Evolutionary conservation across 1,140 invertebrate species (phyloP), one percentile per base, ranked within the genome.

Genomic region (Carcinoscorpius rotundicauda): DNA sequence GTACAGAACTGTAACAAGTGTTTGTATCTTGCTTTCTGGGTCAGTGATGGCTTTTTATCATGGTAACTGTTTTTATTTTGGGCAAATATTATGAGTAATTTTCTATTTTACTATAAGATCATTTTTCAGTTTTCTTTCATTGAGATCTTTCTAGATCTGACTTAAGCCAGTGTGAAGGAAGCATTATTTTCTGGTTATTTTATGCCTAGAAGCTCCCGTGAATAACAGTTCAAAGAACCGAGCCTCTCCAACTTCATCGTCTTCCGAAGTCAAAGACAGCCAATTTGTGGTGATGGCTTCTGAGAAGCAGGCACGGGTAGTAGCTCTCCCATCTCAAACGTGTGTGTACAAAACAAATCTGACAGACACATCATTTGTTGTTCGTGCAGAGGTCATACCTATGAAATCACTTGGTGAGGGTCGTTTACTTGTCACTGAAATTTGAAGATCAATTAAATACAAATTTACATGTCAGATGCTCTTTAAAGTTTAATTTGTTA

Each of bases 231-330:
- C 3, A 55, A 62, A 48, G 51, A 55, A 11, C 72, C 82, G 87
- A 69, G 87, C 88, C 81, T 89, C 88, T 68, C 89, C 90, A 4
- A 87, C 87, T 11, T 68, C 75, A 52, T 76, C 75, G 50, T 75
- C 81, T 73, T 78, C 75, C 59, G 78, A 79, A 60, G 69, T 80
- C 75, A 83, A 82, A 65, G 93, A 97, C 79, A 82, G 88, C 69
- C 94, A 97, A 82, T 95, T 92, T 79, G 88, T 92, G 60, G 89
- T 95, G 11, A 84, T 97, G 66, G 87, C 87, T 63, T 95, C 92
- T 59, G 93, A 97, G 78, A 97, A 96, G 77, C 92, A 97, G 79
- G 92, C 92, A 62, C 84, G 93, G 75, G 90, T 97, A 62, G 87
- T 96, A 60, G 90, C 91, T 67, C 82, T 97, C 72, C 94, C 94